Evolutionary conservation across 2,113 vertebrate genomes (phyloP), one percentile per base, ranked within the genome.

Genomic region (Aldabrachelys gigantea): DNA sequence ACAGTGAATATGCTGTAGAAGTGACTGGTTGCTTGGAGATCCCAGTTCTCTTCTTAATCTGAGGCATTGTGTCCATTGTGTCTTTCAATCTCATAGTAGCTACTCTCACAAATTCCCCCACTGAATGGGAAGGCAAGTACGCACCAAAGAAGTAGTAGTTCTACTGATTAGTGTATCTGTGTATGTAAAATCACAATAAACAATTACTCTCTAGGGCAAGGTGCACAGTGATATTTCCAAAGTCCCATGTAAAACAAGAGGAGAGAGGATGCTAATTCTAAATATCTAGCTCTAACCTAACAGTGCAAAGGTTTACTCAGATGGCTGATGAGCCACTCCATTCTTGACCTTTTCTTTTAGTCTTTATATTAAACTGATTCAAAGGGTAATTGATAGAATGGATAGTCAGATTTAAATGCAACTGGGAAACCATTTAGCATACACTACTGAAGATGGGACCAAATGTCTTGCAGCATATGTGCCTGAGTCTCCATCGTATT

Each of bases 11-110:
- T 8, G 87, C 1, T 35, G 78, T 84, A 56, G 62, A 92, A 90
- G 84, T 90, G 78, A 80, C 69, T 85, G 65, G 88, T 94, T 97
- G 88, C 95, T 88, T 92, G 72, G 93, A 75, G 65, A 96, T 91
- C 88, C 62, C 88, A 52, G 91, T 25, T 2, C 2, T 38, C 92
- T 94, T 91, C 35, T 17, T 14, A 25, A 38, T 53, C 53, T 8
- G 31, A 21, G 29, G 3, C 16, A 29, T 9, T 35, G 9, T 22
- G 19, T 10, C 11, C 24, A 50, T 50, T 50, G 49, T 50, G 50
- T 50, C 50, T 50, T 50, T 50, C 50, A 50, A 14, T 50, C 50
- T 50, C 50, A 41, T 27, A 76, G 41, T 82, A 88, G 81, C 52
- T 90, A 38, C n/a, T 69, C 54, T 69, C 16, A 62, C 13, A n/a